A percentile compares a stretch with the other conserved stretches of the same genome.
phyloP scores from a whole-genome alignment of 1,140 invertebrate species.

The Bactericera cockerelli region DNA sequence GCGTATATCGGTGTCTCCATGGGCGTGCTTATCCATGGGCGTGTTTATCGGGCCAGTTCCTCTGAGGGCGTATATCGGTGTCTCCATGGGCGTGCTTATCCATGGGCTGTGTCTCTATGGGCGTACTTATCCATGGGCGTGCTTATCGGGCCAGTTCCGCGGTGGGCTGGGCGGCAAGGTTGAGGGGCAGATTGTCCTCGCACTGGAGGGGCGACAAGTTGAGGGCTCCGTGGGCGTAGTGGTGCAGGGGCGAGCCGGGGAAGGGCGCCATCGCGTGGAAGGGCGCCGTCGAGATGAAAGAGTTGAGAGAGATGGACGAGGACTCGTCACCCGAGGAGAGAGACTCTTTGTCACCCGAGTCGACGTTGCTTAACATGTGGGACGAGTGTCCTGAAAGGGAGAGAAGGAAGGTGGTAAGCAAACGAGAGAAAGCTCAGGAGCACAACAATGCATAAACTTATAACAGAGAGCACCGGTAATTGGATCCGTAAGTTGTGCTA shows the following conservation, averaged over 20 bases:
- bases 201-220: neutral
- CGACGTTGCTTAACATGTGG: neutral
- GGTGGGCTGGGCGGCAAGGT: neutral
- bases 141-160: neutral
- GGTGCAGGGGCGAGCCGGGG: neutral
- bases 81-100: no score
- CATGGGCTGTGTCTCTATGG: no score
- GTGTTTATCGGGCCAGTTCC: no score
- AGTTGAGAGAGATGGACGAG: neutral
- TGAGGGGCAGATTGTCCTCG: neutral
- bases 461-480: no score
- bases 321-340: neutral
- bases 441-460: no score
- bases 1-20: no score
- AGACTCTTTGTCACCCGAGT: neutral
- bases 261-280: neutral
- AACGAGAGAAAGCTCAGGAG: no score
- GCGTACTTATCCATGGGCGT: no score
- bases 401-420: neutral
- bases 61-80: no score
- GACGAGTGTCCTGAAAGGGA: neutral
- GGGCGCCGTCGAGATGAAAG: neutral
- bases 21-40: no score
- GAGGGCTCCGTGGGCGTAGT: neutral
- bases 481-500: no score